These are phyloP conservation scores for Lepidurus packardi DNA, from an alignment of 1,140 invertebrate species.

Conservation along the genomic window DNA sequence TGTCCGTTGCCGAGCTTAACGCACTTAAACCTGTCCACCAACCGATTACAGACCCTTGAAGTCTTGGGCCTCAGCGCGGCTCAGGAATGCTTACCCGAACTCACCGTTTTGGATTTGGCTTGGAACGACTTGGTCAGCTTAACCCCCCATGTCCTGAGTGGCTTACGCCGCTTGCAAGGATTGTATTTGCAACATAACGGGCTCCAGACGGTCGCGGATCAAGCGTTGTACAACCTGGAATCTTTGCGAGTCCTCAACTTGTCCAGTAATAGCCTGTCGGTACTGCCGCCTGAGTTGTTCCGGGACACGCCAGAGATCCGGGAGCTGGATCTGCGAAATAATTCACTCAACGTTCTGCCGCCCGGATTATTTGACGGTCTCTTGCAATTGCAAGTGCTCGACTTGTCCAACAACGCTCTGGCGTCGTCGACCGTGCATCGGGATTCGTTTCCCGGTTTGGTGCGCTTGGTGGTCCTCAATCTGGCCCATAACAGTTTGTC, in stretches of 20 bases:
- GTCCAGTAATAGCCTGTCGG: constrained; percentile 67
- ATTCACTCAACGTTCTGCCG: constrained; percentile 66
- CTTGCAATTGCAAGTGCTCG: constrained; percentile 66
- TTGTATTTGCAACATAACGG: constrained; percentile 66
- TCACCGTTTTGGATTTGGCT: constrained; percentile 67
- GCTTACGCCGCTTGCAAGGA: constrained; percentile 57
- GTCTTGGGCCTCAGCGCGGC: constrained; percentile 59
- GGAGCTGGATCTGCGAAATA: constrained; percentile 70
- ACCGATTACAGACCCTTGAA: constrained; percentile 68
- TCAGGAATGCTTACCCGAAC: constrained; percentile 41
- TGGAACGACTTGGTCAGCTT: constrained; percentile 63
- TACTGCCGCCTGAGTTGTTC: constrained; percentile 67
- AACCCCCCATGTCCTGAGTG: constrained; percentile 50
- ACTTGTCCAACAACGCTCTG: constrained; percentile 70
- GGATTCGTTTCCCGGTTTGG: constrained; percentile 66
- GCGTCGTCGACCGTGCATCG: constrained; percentile 69
- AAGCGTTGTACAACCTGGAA: constrained; percentile 61
- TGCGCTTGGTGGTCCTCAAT: constrained; percentile 66
- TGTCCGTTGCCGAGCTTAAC: constrained; percentile 64
- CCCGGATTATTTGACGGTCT: constrained; percentile 68
- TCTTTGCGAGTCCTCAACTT: constrained; percentile 64
- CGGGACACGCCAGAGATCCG: constrained; percentile 58
- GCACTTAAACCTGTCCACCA: constrained; percentile 66
- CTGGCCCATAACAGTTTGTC: constrained; percentile 65
- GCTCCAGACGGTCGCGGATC: constrained; percentile 62